phyloP scores from a whole-genome alignment of 2,113 vertebrate genomes.

The Sinocyclocheilus maitianheensis region DNA sequence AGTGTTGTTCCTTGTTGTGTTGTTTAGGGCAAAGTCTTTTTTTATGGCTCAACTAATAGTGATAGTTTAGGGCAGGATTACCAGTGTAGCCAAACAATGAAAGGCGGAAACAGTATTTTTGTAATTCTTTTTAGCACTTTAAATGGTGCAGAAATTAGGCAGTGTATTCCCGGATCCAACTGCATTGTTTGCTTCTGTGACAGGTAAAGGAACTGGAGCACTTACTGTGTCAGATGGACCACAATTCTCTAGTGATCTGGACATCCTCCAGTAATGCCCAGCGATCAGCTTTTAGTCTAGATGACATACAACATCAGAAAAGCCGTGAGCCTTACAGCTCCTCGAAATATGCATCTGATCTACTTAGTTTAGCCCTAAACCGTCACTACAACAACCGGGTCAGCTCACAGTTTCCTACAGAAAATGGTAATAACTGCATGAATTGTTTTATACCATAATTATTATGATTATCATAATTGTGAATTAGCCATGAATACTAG shows the following conservation, averaged over 20 bases:
- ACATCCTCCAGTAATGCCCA: conserved; percentile 90
- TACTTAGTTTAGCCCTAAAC: conserved; percentile 89
- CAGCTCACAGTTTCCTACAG: conserved; percentile 16
- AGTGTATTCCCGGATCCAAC: background rate
- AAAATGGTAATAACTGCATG: background rate
- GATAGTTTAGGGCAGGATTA: background rate
- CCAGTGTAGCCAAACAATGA: background rate
- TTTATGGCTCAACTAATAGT: background rate
- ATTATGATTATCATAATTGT: background rate
- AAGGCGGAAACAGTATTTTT: background rate
- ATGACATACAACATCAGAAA: conserved; percentile 85
- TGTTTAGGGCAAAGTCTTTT: too few relatives aligned
- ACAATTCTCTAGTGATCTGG: conserved; percentile 84
- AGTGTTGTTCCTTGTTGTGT: too few relatives aligned
- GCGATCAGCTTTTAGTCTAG: conserved; percentile 81
- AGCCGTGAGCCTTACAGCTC: conserved; percentile 89
- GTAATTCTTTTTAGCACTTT: background rate
- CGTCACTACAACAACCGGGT: conserved; percentile 84
- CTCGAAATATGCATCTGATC: conserved; percentile 93
- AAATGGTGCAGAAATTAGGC: background rate
- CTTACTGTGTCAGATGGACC: conserved; percentile 65
- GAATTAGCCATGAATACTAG: background rate
- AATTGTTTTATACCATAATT: background rate
- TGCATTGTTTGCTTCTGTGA: background rate
- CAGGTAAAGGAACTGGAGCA: conserved; percentile 85